Percentiles rank a stretch among this genome's conserved stretches.
Evolutionary conservation across 2,113 vertebrate species (phyloP).

Genomic region (Electrona antarctica): DNA sequence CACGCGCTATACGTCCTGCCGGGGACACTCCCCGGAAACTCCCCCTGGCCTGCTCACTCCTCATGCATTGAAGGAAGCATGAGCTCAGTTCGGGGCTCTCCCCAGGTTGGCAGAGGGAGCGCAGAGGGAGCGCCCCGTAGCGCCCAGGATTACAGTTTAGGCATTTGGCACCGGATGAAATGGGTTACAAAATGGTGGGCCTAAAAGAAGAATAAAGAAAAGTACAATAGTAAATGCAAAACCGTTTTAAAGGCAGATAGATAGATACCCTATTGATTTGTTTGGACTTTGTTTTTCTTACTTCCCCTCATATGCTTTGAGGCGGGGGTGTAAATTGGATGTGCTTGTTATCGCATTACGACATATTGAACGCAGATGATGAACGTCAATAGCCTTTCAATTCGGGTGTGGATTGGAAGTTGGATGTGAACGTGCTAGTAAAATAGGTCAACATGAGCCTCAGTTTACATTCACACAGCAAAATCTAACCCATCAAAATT

Average conservation of each 20-base stretch:
- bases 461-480: background rate
- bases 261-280: background rate
- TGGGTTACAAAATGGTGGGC: too few relatives aligned
- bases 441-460: conserved; percentile 6
- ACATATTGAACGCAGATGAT: conserved; percentile 55
- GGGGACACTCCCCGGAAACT: too few relatives aligned
- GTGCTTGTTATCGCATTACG: conserved; percentile 32
- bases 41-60: too few relatives aligned
- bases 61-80: too few relatives aligned
- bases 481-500: too few relatives aligned
- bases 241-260: conserved; percentile 4
- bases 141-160: too few relatives aligned
- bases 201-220: too few relatives aligned
- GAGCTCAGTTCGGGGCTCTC: too few relatives aligned
- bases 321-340: conserved; percentile 24
- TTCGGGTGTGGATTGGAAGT: background rate
- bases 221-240: background rate
- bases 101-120: too few relatives aligned
- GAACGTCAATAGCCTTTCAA: conserved; percentile 31
- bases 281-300: conserved; percentile 29
- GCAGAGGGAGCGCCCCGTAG: too few relatives aligned
- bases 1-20: too few relatives aligned
- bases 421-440: conserved; percentile 3
- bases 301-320: background rate
- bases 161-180: too few relatives aligned